Base-by-base conservation (phyloP, 1,140 invertebrate species). In the Delia radicum region DNA sequence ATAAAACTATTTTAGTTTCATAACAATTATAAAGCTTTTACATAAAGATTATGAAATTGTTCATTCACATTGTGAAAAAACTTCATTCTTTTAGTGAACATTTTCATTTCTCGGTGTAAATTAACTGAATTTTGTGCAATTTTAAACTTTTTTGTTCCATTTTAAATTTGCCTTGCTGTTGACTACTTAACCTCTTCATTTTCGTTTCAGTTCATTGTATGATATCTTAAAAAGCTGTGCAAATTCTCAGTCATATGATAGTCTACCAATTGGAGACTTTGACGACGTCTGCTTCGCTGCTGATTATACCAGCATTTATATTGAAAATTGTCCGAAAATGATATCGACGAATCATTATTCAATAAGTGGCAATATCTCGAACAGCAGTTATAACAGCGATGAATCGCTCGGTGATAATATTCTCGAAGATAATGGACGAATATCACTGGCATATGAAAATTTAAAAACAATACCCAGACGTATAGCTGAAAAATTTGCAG, bases 391-490 rank as follows among this genome's bases (percentile, higher is more conserved):
- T 26, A 76, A 78, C 55, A 84, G 80, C 42, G 82, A 84, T n/a
- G 81, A 84, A 71, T 76, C 72, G 21, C 77, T 80, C 6, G 81
- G 80, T 13, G 81, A 82, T 29, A 79, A 78, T 28, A 81, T 85
- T 31, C 78, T 85, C 5, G 81, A 83, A 67, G 81, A 85, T 69
- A 81, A 85, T 21, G 82, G 82, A 6, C 77, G 84, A 29, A 84
- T 85, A 55, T 85, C 84, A 13, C 42, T 85, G 76, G 84, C 84
- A 0, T 85, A 85, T 62, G 84, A 85, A 71, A 84, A 85, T 76
- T 74, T 85, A 3, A 78, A 76, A 31, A 80, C 77, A 7, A 85
- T 85, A 72, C 83, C 84, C 0, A 61, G 79, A 21, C 74, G 79
- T 33, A 76, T 85, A 67, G 83, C 83, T 0, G 83, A 82, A 29